phyloP scores from a whole-genome alignment of 1,140 invertebrate species.

The Megathymus violae region DNA sequence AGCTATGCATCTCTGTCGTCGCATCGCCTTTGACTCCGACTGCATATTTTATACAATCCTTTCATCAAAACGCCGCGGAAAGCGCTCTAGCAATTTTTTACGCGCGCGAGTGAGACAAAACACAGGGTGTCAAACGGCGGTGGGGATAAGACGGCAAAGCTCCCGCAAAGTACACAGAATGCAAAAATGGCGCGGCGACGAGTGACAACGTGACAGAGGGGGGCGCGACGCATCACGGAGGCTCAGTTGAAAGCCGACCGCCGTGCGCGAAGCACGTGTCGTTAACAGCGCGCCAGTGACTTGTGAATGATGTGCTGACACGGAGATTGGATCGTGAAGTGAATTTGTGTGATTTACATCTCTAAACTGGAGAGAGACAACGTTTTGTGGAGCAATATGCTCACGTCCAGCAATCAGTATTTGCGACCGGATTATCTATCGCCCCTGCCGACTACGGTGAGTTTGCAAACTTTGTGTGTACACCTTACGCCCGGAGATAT shows the following conservation, averaged over 20 bases:
- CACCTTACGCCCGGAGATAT: conserved; percentile 22
- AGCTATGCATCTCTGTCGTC: conserved; percentile 75
- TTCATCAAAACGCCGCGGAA: conserved; percentile 76
- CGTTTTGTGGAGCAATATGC: conserved; percentile 85
- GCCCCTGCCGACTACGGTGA: conserved; percentile 94
- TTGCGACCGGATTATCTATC: conserved; percentile 95
- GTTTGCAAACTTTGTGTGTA: conserved; percentile 56
- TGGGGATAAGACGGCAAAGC: conserved; percentile 82
- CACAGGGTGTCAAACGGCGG: conserved; percentile 81
- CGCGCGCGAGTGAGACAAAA: conserved; percentile 72
- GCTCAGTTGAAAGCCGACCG: conserved; percentile 64
- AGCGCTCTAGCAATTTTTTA: conserved; percentile 70
- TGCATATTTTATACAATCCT: conserved; percentile 82
- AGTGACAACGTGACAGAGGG: conserved; percentile 76
- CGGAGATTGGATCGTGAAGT: conserved; percentile 67
- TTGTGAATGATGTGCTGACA: conserved; percentile 75
- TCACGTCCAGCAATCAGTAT: conserved; percentile 95
- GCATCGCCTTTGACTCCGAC: conserved; percentile 71
- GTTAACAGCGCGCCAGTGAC: conserved; percentile 48
- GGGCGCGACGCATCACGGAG: conserved; percentile 48
- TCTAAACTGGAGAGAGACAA: conserved; percentile 78
- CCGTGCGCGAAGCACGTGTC: conserved; percentile 48
- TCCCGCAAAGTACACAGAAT: conserved; percentile 83
- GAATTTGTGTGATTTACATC: conserved; percentile 57
- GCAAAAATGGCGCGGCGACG: conserved; percentile 81